Percentiles rank a stretch among this genome's conserved stretches.
Conservation (phyloP, 2,113 vertebrate species). For the Myodes glareolus region DNA sequence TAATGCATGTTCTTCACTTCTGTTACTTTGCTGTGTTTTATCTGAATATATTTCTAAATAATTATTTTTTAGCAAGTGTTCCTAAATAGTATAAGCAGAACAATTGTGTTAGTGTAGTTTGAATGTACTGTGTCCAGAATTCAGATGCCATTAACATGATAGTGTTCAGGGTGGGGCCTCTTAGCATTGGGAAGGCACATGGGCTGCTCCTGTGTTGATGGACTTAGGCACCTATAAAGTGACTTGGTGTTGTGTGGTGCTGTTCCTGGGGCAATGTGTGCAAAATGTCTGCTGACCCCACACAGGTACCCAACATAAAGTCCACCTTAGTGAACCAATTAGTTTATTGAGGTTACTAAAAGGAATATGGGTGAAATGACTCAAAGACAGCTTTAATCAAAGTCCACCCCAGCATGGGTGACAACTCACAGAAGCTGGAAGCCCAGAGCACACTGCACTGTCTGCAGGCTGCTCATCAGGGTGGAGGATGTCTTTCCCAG, state of each 20-base stretch:
- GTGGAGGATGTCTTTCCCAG: neutral
- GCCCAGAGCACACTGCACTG: neutral
- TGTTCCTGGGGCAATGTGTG: neutral
- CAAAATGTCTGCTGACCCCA: neutral
- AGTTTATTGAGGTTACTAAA: neutral
- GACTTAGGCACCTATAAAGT: neutral
- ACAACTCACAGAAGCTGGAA: neutral
- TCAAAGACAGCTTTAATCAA: neutral
- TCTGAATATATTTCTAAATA: constrained; percentile 21
- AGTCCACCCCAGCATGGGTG: neutral
- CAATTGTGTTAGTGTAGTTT: neutral
- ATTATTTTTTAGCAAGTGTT: neutral
- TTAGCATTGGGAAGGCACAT: neutral
- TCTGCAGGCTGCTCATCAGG: neutral
- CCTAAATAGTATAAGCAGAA: neutral
- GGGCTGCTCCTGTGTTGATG: neutral
- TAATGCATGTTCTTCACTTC: neutral
- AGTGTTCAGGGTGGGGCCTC: neutral
- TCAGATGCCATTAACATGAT: neutral
- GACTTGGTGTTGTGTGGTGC: neutral
- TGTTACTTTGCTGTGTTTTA: neutral
- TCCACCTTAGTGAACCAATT: neutral
- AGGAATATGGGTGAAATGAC: neutral
- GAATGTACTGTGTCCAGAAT: neutral
- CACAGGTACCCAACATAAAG: neutral